These are phyloP conservation scores for Channa argus DNA, from an alignment of 2,113 vertebrate species.

Conservation along the genomic window DNA sequence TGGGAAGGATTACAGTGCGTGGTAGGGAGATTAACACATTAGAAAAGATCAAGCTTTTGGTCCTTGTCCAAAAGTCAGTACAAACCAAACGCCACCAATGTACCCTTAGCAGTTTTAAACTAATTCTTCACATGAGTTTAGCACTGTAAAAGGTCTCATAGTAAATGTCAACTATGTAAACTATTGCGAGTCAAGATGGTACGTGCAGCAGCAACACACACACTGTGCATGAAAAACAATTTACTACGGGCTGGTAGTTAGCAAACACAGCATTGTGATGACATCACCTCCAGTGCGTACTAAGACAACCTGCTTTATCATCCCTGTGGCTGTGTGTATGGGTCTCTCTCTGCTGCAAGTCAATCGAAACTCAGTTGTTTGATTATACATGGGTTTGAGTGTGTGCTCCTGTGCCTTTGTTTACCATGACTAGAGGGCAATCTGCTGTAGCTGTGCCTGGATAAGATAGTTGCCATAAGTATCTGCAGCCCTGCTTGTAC, in stretches of 20 bases:
- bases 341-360: slow-evolving; percentile 23
- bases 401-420: slow-evolving; percentile 16
- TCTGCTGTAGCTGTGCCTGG: slow-evolving; percentile 5
- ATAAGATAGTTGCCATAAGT: slow-evolving; percentile 2
- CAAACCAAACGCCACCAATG: slow-evolving; percentile 25
- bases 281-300: slow-evolving; percentile 58
- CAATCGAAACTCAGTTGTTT: slow-evolving; percentile 65
- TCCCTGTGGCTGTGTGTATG: not conserved
- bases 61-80: not conserved
- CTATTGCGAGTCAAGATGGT: slow-evolving; percentile 6
- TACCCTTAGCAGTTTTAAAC: not conserved
- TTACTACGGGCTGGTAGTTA: slow-evolving; percentile 20
- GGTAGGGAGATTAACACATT: not conserved
- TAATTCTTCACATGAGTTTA: slow-evolving; percentile 11
- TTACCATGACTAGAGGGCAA: slow-evolving; percentile 7
- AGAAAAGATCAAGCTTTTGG: not conserved
- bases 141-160: not conserved
- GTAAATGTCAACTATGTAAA: slow-evolving; percentile 19
- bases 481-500: slow-evolving; percentile 20
- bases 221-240: slow-evolving; percentile 33
- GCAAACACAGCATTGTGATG: slow-evolving; percentile 52
- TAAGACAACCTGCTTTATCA: slow-evolving; percentile 47
- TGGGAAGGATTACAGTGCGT: not conserved
- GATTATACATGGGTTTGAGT: slow-evolving; percentile 40
- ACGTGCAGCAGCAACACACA: slow-evolving; percentile 10